Conservation (phyloP, 2,888 invertebrate species). For the Stenoptilia bipunctidactyla region DNA sequence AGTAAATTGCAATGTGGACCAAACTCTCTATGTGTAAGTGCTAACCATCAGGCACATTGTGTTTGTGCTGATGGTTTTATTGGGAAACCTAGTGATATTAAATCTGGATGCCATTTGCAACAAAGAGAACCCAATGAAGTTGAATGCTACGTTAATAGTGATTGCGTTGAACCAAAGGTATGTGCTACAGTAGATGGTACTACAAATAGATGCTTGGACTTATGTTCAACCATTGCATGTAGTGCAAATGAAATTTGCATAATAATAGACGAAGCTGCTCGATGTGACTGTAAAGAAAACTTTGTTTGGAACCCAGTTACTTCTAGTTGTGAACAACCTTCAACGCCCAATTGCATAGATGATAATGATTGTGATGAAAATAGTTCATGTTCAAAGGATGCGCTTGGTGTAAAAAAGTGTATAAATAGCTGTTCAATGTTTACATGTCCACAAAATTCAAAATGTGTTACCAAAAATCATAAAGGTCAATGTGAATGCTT, state of each 20-base stretch:
- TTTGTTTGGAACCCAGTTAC: conserved; percentile 87
- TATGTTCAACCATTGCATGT: conserved; percentile 85
- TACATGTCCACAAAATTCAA: conserved; percentile 87
- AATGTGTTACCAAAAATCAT: conserved; percentile 81
- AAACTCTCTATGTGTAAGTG: conserved; percentile 87
- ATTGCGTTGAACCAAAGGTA: conserved; percentile 79
- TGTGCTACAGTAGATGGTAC: conserved; percentile 77
- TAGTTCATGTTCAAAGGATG: conserved; percentile 85
- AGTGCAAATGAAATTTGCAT: conserved; percentile 86
- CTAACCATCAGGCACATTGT: conserved; percentile 88
- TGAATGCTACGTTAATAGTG: conserved; percentile 76
- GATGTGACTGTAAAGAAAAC: conserved; percentile 83
- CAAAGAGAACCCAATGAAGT: conserved; percentile 69
- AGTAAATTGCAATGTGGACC: conserved; percentile 91
- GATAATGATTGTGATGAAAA: conserved; percentile 79
- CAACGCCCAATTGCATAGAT: conserved; percentile 82
- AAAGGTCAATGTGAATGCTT: conserved; percentile 87
- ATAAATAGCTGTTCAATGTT: conserved; percentile 82
- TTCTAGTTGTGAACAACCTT: conserved; percentile 88
- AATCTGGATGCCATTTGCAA: conserved; percentile 82
- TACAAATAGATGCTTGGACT: conserved; percentile 78
- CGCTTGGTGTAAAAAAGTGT: conserved; percentile 88
- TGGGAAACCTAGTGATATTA: conserved; percentile 86
- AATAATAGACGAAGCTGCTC: conserved; percentile 77
- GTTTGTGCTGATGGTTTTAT: conserved; percentile 86